Evolutionary conservation across 2,113 vertebrate genomes (phyloP), one percentile per base, ranked within the genome.

Genomic region (Aspidoscelis tigris): DNA sequence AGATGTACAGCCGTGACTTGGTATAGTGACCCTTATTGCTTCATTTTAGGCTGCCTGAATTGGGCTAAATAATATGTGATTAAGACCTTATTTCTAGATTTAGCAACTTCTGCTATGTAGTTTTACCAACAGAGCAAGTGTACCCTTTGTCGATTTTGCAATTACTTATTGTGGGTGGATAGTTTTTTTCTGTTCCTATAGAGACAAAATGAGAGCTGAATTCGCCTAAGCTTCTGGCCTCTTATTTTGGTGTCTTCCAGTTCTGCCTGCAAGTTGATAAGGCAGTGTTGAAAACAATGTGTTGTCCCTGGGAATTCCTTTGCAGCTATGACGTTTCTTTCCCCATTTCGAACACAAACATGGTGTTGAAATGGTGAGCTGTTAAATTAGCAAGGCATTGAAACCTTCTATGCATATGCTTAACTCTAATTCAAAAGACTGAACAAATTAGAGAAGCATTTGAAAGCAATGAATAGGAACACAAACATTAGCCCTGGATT

Each of bases 11-110:
- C 94, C 83, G 66, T 92, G 93, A 94, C 92, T 90, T 93, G 94
- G 93, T 93, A 95, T 94, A 95, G 92, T 80, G 93, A 96, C 90
- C 91, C 86, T 89, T 93, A 79, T 90, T 80, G 88, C 95, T 92
- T 90, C 90, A 90, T 90, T 89, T 90, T 90, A 88, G 87, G 93
- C 87, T 90, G 91, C 7, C 33, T 33, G 33, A 33, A 33, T 33
- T 33, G 33, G 90, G 86, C 87, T 65, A 83, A 81, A 70, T 14
- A 10, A 61, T n/a, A 21, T 78, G 76, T 18, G 58, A 43, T 26
- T 65, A 39, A 69, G 55, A 82, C 76, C n/a, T 84, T 8, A 76
- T 61, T 89, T 86, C 1, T 55, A 78, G 53, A 53, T 10, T 87
- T 88, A 88, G 84, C 91, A 68, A 77, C 83, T 79, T 87, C 76